Evolutionary conservation across 2,113 vertebrate genomes (phyloP).

Genomic region (Leptobrachium ailaonicum): DNA sequence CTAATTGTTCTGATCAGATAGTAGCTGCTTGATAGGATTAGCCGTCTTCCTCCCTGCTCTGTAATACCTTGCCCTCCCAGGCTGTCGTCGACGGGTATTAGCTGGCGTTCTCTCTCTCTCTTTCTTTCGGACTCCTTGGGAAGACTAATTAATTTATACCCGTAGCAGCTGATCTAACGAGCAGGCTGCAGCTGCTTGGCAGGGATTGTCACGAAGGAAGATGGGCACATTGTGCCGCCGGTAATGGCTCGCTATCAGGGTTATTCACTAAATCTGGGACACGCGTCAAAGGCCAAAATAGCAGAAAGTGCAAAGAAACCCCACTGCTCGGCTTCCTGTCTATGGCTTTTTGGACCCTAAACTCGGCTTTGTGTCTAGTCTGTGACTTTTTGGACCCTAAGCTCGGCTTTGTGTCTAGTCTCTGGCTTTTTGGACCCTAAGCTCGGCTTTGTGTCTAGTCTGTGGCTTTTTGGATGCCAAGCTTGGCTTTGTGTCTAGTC

Average conservation of each 20-base stretch:
- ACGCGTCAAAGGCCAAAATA: too few species aligned
- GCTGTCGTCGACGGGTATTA: conserved; percentile 42
- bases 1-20: conserved; percentile 49
- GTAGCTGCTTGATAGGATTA: conserved; percentile 47
- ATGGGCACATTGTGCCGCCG: conserved; percentile 19
- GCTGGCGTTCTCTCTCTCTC: conserved; percentile 12
- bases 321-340: too few species aligned
- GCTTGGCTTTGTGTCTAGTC: too few species aligned
- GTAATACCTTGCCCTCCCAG: conserved; percentile 42
- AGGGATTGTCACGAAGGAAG: conserved; percentile 19
- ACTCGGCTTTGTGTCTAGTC: too few species aligned
- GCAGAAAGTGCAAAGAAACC: too few species aligned
- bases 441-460: too few species aligned
- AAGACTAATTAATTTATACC: conserved; percentile 50
- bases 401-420: too few species aligned
- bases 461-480: too few species aligned
- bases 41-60: conserved; percentile 31
- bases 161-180: conserved; percentile 36
- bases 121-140: conserved; percentile 28
- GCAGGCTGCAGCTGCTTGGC: conserved; percentile 35
- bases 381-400: too few species aligned
- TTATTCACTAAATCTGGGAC: too few species aligned
- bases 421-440: too few species aligned
- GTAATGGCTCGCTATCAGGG: background rate
- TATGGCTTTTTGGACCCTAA: too few species aligned